Evolutionary conservation across 2,888 invertebrate genomes (phyloP), one percentile per base, ranked within the genome.

Genomic region (Copidosoma aretas): DNA sequence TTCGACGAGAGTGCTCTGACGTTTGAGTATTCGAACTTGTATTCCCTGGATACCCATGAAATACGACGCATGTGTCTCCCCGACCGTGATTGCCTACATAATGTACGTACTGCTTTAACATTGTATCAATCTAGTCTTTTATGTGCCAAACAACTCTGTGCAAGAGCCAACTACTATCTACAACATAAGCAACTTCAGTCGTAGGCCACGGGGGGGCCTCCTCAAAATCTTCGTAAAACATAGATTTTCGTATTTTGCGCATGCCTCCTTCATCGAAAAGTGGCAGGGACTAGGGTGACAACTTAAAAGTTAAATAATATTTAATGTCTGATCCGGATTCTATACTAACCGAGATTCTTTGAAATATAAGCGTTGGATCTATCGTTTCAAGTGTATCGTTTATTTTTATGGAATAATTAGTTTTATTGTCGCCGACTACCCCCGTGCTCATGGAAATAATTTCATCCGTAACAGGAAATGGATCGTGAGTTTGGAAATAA

Each of bases 121-220:
- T 32, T 4, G 14, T 4, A 4, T 70, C 73, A 75, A 71, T 73
- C 58, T 65, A 77, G 70, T 77, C 77, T 41, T 77, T 75, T 76
- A 68, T 74, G 60, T 71, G 72, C 78, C 80, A 80, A 64, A 79
- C 77, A 60, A 80, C 79, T 53, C 74, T 77, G 74, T 80, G 80
- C 52, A 78, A 71, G 70, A 79, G 74, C 74, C 74, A 77, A 73
- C 77, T 76, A 56, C 78, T 78, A 72, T 75, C 77, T 32, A 77
- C 73, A 17, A 79, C 74, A 70, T 72, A 76, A 39, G 71, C 73
- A 46, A 68, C 73, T 73, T 75, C 74, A 67, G 74, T 74, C 1
- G 17, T 4, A 51, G 70, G 64, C 71, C 25, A 73, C 62, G 57
- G 71, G 68, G 56, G 65, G 4, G 32, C 8, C 8, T 32, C 32